phyloP scores from a whole-genome alignment of 2,888 invertebrate genomes.

The Melipona bicolor region DNA sequence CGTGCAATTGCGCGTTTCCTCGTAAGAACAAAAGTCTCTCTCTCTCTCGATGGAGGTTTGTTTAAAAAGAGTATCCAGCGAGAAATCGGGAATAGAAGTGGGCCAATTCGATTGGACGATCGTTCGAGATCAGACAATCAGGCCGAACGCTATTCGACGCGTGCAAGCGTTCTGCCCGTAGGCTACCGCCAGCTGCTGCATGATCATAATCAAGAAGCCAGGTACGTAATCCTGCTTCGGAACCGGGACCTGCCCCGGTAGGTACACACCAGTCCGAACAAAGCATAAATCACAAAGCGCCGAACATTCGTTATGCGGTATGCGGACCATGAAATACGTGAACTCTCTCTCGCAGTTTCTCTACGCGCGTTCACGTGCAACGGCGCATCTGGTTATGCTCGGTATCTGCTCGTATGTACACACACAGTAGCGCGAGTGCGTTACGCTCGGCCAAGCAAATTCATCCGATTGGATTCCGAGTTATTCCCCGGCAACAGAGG shows the following conservation, averaged over 20 bases:
- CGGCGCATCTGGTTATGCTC: constrained; percentile 28
- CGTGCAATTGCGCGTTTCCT: too few relatives aligned
- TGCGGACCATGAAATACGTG: constrained; percentile 80
- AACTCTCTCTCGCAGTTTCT: constrained; percentile 50
- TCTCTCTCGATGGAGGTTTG: not conserved
- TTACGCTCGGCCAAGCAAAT: constrained; percentile 55
- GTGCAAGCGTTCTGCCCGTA: not conserved
- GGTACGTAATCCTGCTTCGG: constrained; percentile 57
- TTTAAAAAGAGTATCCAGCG: not conserved
- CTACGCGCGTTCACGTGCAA: constrained; percentile 28
- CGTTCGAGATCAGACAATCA: not conserved
- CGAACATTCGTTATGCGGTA: constrained; percentile 80
- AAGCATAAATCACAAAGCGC: constrained; percentile 81
- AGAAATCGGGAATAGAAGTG: not conserved
- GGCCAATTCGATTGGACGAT: constrained; percentile 17
- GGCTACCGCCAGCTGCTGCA: constrained; percentile 13
- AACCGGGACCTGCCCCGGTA: constrained; percentile 25
- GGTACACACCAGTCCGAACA: constrained; percentile 59
- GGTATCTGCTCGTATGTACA: constrained; percentile 1
- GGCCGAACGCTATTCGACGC: constrained; percentile 14
- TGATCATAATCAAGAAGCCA: constrained; percentile 66
- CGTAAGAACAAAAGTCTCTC: too few relatives aligned
- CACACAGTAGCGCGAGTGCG: not conserved
- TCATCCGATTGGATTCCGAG: constrained; percentile 74
- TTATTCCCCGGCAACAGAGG: constrained; percentile 65